phyloP scores from a whole-genome alignment of 2,888 invertebrate genomes.

The Tetranychus piercei region DNA sequence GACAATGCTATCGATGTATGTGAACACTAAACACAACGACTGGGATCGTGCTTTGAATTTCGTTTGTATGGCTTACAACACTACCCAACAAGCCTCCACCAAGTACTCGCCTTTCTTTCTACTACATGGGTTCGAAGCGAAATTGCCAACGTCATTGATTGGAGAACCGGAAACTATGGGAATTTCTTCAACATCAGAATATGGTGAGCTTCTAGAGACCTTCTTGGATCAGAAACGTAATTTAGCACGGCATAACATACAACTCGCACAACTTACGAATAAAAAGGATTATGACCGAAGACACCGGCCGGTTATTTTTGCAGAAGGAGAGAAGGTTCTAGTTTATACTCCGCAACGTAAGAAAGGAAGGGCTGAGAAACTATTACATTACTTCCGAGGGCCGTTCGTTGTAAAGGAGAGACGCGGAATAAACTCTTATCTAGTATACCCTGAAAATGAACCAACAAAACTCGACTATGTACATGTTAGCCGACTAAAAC shows the following conservation, averaged over 20 bases:
- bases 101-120: slow-evolving; percentile 6
- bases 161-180: background rate
- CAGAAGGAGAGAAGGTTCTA: slow-evolving; percentile 16
- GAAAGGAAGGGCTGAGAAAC: slow-evolving; percentile 14
- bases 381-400: too few relatives aligned
- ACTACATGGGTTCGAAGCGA: slow-evolving; percentile 1
- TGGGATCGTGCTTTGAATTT: slow-evolving; percentile 25
- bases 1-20: slow-evolving; percentile 24
- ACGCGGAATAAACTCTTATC: too few relatives aligned
- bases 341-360: slow-evolving; percentile 13
- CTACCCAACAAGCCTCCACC: background rate
- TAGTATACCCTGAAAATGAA: too few relatives aligned
- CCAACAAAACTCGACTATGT: too few relatives aligned
- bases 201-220: background rate
- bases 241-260: background rate
- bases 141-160: slow-evolving; percentile 17
- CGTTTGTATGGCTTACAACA: slow-evolving; percentile 17
- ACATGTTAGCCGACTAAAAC: too few relatives aligned
- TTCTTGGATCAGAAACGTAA: background rate
- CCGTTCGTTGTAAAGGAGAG: too few relatives aligned
- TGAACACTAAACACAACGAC: slow-evolving; percentile 20
- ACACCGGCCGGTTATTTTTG: background rate
- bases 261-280: background rate
- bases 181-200: background rate
- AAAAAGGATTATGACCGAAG: background rate